Conservation (phyloP, 2,113 vertebrate species). For the Oreochromis aureus region DNA sequence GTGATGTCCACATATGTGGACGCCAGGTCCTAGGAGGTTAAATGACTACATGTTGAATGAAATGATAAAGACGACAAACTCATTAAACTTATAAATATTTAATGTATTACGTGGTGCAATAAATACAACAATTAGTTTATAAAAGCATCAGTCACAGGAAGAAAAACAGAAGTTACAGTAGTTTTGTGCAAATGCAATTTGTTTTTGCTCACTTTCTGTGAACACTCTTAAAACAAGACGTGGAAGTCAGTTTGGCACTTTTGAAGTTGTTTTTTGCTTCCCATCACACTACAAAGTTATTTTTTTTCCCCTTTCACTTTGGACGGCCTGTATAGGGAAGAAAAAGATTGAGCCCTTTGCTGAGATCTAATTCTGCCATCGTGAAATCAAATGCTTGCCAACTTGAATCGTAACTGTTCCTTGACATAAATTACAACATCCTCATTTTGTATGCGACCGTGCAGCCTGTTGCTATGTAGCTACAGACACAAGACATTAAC, state of each 20-base stretch:
- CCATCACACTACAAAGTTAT: background rate
- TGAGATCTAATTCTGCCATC: constrained; percentile 21
- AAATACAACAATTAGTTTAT: constrained; percentile 85
- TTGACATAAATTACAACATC: background rate
- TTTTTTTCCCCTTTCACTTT: background rate
- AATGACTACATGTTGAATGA: background rate
- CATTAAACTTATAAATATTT: constrained; percentile 68
- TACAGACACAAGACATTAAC: background rate
- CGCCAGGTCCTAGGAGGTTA: background rate
- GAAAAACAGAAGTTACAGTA: constrained; percentile 94
- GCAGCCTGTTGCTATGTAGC: background rate
- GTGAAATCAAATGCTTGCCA: constrained; percentile 3
- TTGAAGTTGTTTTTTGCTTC: constrained; percentile 29
- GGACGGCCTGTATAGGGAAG: background rate
- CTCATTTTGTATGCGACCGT: background rate
- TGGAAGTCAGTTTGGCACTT: constrained; percentile 83
- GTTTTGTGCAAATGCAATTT: constrained; percentile 82
- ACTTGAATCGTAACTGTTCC: background rate
- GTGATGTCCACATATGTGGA: background rate
- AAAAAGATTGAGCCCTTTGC: constrained; percentile 43
- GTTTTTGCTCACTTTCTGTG: constrained; percentile 48
- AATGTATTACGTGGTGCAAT: constrained; percentile 84
- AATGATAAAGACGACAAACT: background rate
- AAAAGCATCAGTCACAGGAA: constrained; percentile 93
- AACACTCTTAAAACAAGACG: constrained; percentile 63